Conservation (phyloP, 1,140 invertebrate genomes). For the Drosophila sp. region DNA sequence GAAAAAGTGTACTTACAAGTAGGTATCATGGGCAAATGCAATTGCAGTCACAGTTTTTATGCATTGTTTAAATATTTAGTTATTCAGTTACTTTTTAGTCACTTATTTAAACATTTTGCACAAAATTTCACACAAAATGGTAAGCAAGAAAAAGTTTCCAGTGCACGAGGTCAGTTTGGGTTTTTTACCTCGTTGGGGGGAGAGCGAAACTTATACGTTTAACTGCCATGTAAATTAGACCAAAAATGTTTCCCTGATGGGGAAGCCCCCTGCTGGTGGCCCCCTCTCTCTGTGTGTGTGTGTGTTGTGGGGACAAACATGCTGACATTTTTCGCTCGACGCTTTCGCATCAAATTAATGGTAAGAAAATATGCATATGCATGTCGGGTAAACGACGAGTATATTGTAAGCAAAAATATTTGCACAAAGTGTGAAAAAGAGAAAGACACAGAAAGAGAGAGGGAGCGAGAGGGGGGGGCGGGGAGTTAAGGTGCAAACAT, state of each 20-base stretch:
- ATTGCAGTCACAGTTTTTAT: neutral
- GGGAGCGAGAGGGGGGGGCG: neutral
- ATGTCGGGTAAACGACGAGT: slow-evolving; percentile 61
- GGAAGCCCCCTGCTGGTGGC: neutral
- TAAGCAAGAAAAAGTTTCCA: neutral
- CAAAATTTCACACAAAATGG: neutral
- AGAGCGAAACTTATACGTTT: neutral
- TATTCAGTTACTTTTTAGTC: neutral
- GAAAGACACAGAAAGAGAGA: neutral
- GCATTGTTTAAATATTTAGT: slow-evolving; percentile 2
- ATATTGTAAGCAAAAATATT: slow-evolving; percentile 63
- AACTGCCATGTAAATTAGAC: slow-evolving; percentile 15
- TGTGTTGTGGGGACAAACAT: slow-evolving; percentile 42
- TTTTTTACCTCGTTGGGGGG: neutral
- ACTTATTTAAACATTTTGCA: neutral
- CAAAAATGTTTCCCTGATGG: neutral
- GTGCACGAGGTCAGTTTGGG: neutral
- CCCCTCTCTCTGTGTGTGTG: no score
- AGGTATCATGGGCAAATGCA: neutral
- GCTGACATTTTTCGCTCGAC: slow-evolving; percentile 56
- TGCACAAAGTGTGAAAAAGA: slow-evolving; percentile 25
- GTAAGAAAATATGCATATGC: slow-evolving; percentile 65
- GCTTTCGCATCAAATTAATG: slow-evolving; percentile 65
- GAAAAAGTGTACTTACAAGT: neutral
- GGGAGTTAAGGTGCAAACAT: slow-evolving; percentile 35